These are phyloP conservation scores for Macrophya alboannulata DNA, from an alignment of 2,888 invertebrate genomes.

Conservation along the genomic window DNA sequence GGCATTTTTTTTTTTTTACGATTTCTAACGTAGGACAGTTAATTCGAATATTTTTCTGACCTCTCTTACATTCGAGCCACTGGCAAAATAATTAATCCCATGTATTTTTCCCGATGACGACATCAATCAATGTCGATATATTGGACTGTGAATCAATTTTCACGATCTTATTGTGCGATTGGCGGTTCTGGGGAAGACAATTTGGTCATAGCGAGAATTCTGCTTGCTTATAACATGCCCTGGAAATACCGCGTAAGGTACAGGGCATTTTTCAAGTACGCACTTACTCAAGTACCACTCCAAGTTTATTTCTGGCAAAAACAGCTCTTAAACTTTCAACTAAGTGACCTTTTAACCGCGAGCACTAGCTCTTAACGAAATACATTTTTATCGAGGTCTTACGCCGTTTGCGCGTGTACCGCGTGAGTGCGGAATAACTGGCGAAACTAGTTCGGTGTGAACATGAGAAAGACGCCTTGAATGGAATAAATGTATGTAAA, in stretches of 20 bases:
- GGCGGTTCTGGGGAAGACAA: background rate
- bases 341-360: slow-evolving; percentile 62
- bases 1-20: slow-evolving; percentile 19
- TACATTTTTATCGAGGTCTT: slow-evolving; percentile 27
- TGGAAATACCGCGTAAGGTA: slow-evolving; percentile 37
- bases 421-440: background rate
- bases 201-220: background rate
- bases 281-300: slow-evolving; percentile 61
- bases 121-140: background rate
- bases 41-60: slow-evolving; percentile 15
- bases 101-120: background rate
- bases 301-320: slow-evolving; percentile 66
- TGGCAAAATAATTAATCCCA: background rate
- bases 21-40: background rate
- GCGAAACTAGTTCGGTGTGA: background rate
- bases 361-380: slow-evolving; percentile 56
- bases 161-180: background rate
- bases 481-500: slow-evolving; percentile 32
- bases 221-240: slow-evolving; percentile 27
- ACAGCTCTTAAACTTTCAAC: slow-evolving; percentile 61
- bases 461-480: background rate
- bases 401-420: background rate
- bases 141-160: background rate
- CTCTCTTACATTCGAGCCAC: background rate
- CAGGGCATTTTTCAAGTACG: slow-evolving; percentile 49